Base-by-base conservation (phyloP, 2,113 vertebrate genomes). In the Pachypanchax playfairii region DNA sequence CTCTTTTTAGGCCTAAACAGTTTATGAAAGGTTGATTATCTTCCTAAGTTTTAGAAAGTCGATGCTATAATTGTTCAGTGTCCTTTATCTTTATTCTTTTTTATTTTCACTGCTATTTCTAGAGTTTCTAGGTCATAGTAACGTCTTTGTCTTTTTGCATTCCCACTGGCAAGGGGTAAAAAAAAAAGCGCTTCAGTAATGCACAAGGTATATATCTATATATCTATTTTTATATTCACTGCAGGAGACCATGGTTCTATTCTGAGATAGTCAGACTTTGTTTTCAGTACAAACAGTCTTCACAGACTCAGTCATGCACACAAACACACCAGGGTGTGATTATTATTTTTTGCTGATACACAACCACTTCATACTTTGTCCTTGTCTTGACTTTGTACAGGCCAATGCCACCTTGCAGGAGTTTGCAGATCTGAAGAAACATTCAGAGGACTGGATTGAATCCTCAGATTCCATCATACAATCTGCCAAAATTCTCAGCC, bases 371-470 rank as follows among this genome's bases (percentile, higher is more conserved):
- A 0, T 29, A 65, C 20, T n/a, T 39, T 14, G 17, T 61, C 65
- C 48, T 61, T 80, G 35, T 80, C 29, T 26, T 65, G 5, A 65
- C 46, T 44, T 63, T 83, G 83, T 29, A 76, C 79, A 99, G 97
- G 93, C 97, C 14, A 98, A 96, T 51, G 70, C 68, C 64, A 96
- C 94, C 20, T 84, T 99, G 86, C 89, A 93, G 52, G 92, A 96
- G 80, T 92, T 99, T 83, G 93, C 91, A 12, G 90, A 94, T 61
- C 78, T 91, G 87, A 86, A 89, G 83, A 73, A 85, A 86, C 69
- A 94, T 81, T 94, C 96, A 4, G 77, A 94, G 60, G 91, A 96
- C 25, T 98, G 96, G 96, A 53, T 98, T 41, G 77, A 93, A 44
- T 91, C 91, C 15, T 95, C 94, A 8, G 87, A 90, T 6, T 87